These are phyloP conservation scores for Hydractinia echinata DNA, from an alignment of 30 jellyfish, hydroid and myxozoan species.

Conservation along the genomic window DNA sequence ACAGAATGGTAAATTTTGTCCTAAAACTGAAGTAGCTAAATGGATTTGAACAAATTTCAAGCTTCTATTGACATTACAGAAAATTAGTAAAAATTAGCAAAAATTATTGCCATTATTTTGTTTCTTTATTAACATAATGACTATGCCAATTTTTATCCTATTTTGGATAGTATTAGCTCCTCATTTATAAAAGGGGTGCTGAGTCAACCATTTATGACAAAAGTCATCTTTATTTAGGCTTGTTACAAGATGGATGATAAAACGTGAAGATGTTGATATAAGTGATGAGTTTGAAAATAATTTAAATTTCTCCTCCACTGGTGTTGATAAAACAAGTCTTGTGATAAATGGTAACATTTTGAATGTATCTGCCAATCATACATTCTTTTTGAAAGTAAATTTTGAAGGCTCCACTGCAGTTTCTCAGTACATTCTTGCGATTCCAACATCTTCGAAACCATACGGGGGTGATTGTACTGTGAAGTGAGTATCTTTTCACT, in stretches of 20 bases:
- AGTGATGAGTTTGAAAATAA: neutral
- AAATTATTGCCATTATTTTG: too few species aligned
- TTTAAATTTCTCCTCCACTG: constrained; percentile 31
- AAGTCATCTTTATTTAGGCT: neutral
- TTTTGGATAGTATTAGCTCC: too few species aligned
- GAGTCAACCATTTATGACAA: neutral
- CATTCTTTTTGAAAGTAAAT: constrained; percentile 23
- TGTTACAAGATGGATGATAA: neutral
- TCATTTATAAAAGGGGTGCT: too few species aligned
- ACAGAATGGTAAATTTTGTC: too few species aligned
- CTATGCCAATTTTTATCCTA: too few species aligned
- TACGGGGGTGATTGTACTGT: constrained; percentile 41
- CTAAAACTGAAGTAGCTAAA: too few species aligned
- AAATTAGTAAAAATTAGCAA: too few species aligned
- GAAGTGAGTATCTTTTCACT: constrained; percentile 20
- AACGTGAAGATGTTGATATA: neutral
- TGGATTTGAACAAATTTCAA: too few species aligned
- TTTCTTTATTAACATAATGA: too few species aligned
- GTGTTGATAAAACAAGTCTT: constrained; percentile 43
- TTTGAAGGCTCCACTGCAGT: constrained; percentile 8
- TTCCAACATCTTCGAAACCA: constrained; percentile 45
- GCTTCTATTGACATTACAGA: too few species aligned
- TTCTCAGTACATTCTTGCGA: constrained; percentile 26
- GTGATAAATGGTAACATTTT: constrained; percentile 48
- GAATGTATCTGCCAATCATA: constrained; percentile 11